A percentile compares a stretch with the other conserved stretches of the same genome.
Conservation (phyloP, 1,140 invertebrate genomes). For the Sminthurinus signatus region DNA sequence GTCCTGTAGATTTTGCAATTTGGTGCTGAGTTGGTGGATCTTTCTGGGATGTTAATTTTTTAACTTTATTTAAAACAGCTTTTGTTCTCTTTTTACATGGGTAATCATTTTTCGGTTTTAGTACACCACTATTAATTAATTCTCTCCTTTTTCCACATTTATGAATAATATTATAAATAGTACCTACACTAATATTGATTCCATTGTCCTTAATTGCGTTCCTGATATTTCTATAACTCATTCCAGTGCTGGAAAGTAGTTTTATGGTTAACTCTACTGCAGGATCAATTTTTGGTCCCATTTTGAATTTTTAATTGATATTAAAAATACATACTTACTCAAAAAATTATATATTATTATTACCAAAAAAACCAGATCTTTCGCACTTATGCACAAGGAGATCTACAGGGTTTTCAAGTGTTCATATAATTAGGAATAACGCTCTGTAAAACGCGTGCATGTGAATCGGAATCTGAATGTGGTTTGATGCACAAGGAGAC, state of each 20-base stretch:
- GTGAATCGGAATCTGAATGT: too few species aligned
- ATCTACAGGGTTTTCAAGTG: too few species aligned
- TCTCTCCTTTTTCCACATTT: background rate
- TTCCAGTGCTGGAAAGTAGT: background rate
- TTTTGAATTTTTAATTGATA: background rate
- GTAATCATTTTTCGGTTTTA: background rate
- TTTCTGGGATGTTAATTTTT: too few species aligned
- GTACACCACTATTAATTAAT: background rate
- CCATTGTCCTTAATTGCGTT: background rate
- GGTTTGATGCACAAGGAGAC: too few species aligned
- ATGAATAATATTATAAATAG: slow-evolving; percentile 7
- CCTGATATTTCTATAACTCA: background rate
- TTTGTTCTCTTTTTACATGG: background rate
- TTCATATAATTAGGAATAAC: too few species aligned
- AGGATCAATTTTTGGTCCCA: background rate
- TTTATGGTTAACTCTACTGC: background rate
- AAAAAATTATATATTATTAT: too few species aligned
- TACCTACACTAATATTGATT: background rate
- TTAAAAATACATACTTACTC: too few species aligned
- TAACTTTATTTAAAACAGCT: background rate
- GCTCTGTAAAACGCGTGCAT: too few species aligned
- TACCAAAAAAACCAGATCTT: too few species aligned
- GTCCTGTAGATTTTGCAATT: background rate
- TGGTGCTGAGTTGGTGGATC: background rate
- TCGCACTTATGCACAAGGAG: too few species aligned